Evolutionary conservation across 2,888 invertebrate species (phyloP).

Genomic region (Sialis fuliginosa): DNA sequence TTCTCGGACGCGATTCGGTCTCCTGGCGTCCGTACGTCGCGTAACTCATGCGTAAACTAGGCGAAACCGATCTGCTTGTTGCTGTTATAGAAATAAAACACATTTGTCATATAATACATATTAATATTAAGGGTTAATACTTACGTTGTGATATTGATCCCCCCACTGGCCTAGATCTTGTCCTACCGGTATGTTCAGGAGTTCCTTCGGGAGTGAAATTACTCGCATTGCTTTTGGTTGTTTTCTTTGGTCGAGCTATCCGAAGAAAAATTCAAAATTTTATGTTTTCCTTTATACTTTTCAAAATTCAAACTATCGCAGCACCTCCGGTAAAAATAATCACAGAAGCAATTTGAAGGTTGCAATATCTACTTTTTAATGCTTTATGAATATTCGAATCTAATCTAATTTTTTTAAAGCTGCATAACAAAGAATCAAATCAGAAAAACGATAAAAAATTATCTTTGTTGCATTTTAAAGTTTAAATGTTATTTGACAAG

Average conservation of each 20-base stretch:
- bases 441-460: no score
- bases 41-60: slow-evolving; percentile 69
- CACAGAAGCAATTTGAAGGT: no score
- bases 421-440: no score
- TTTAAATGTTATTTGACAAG: no score
- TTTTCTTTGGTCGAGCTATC: slow-evolving; percentile 47
- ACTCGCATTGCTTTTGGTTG: slow-evolving; percentile 30
- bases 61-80: slow-evolving; percentile 84
- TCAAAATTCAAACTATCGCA: no score
- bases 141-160: slow-evolving; percentile 88
- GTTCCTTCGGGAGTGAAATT: slow-evolving; percentile 26
- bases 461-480: no score
- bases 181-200: slow-evolving; percentile 38
- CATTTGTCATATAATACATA: not conserved
- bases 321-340: no score
- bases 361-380: no score
- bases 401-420: no score
- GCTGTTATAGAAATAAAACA: slow-evolving; percentile 34
- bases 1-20: slow-evolving; percentile 29
- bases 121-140: slow-evolving; percentile 18
- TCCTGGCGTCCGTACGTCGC: slow-evolving; percentile 36
- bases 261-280: slow-evolving; percentile 4
- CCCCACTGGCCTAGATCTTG: slow-evolving; percentile 48
- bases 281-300: no score
- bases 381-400: no score